Conservation (phyloP, 2,888 invertebrate species). For the Loripinus fragilis region DNA sequence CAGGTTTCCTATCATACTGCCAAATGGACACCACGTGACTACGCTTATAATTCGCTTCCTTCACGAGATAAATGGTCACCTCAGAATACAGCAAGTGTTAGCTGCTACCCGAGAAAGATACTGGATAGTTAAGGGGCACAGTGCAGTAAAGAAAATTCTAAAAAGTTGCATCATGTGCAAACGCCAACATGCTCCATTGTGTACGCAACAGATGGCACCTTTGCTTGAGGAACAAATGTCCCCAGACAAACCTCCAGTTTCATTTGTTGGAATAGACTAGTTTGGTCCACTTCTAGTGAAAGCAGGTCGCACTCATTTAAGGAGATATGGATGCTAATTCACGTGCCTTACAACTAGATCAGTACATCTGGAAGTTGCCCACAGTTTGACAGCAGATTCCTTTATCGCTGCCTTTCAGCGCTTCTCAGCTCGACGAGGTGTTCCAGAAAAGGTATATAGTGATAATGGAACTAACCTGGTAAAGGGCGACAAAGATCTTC, state of each 20-base stretch:
- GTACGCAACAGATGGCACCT: slow-evolving; percentile 36
- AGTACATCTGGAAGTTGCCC: slow-evolving; percentile 35
- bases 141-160: slow-evolving; percentile 15
- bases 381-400: slow-evolving; percentile 36
- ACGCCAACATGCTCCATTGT: background rate
- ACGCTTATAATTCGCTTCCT: slow-evolving; percentile 17
- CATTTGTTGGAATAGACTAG: slow-evolving; percentile 48
- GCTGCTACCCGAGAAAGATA: background rate
- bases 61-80: slow-evolving; percentile 16
- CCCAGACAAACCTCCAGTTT: slow-evolving; percentile 47
- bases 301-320: no score
- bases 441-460: no score
- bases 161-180: slow-evolving; percentile 25
- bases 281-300: slow-evolving; percentile 54
- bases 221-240: no score
- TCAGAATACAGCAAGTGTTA: slow-evolving; percentile 19
- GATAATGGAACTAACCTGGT: no score
- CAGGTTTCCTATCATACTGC: slow-evolving; percentile 4
- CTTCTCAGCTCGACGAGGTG: no score
- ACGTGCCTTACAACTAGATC: slow-evolving; percentile 48
- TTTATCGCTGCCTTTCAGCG: slow-evolving; percentile 43
- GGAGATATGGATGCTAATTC: slow-evolving; percentile 50
- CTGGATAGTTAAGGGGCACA: no score
- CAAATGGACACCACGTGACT: slow-evolving; percentile 20
- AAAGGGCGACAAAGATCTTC: no score